Evolutionary conservation across 2,888 invertebrate species (phyloP).

Genomic region (Ryuthela nishihirai): DNA sequence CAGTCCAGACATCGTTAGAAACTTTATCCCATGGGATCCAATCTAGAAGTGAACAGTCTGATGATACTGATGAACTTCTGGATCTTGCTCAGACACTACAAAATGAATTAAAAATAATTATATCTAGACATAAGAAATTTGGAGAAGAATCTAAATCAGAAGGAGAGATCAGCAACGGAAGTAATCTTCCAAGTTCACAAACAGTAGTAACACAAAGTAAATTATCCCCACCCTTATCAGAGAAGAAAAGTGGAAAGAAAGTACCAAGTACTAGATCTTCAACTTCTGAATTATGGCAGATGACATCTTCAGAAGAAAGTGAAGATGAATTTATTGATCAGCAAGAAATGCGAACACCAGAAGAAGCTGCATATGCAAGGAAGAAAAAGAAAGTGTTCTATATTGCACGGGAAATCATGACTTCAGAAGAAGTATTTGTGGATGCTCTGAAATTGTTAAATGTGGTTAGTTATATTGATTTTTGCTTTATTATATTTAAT

Average conservation of each 20-base stretch:
- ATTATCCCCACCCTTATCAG: too few relatives aligned
- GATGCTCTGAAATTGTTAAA: constrained; percentile 57
- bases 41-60: constrained; percentile 17
- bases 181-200: too few relatives aligned
- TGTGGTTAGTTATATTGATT: constrained; percentile 51
- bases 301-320: constrained; percentile 39
- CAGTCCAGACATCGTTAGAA: constrained; percentile 33
- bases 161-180: too few relatives aligned
- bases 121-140: constrained; percentile 26
- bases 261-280: constrained; percentile 25
- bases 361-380: constrained; percentile 42
- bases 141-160: too few relatives aligned
- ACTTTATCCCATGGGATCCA: constrained; percentile 23
- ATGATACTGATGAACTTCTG: constrained; percentile 38
- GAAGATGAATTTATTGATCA: constrained; percentile 20
- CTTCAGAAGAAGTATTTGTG: constrained; percentile 58
- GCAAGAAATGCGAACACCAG: constrained; percentile 7
- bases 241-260: too few relatives aligned
- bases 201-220: too few relatives aligned
- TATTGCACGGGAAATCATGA: constrained; percentile 57
- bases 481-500: too few relatives aligned
- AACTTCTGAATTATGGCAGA: constrained; percentile 31
- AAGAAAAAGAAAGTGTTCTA: constrained; percentile 53
- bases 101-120: constrained; percentile 32
- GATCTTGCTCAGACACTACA: constrained; percentile 33